A percentile compares a stretch with the other conserved stretches of the same genome.
Conservation (phyloP, 2,888 invertebrate species). For the Lithophane semibrunnea region DNA sequence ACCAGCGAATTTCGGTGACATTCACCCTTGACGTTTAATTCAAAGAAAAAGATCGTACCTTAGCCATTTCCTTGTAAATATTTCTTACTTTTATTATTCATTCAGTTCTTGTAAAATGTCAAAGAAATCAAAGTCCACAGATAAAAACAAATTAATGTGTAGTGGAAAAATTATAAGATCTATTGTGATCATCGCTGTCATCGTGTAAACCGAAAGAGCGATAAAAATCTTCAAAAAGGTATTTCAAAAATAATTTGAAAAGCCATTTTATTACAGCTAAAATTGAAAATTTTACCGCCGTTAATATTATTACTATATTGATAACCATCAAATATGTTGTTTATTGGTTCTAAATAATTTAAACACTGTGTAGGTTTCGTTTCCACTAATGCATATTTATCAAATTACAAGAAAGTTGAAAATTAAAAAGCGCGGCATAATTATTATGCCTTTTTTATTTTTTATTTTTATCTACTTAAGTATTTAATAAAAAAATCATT, state of each 20-base stretch:
- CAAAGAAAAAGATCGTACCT: slow-evolving; percentile 13
- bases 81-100: not conserved
- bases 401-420: not conserved
- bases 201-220: not conserved
- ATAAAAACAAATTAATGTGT: slow-evolving; percentile 7
- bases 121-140: slow-evolving; percentile 32
- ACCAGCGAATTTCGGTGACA: no score
- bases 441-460: no score
- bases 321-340: slow-evolving; percentile 3
- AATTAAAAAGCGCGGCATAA: not conserved
- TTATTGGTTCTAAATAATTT: not conserved
- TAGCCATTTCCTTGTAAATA: slow-evolving; percentile 23
- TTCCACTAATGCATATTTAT: not conserved
- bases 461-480: no score
- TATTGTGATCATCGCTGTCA: not conserved
- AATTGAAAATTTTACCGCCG: not conserved
- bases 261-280: not conserved
- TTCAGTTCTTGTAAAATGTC: slow-evolving; percentile 24
- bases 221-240: not conserved
- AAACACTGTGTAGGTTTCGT: not conserved
- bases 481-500: no score
- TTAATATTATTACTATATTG: not conserved
- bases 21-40: not conserved
- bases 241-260: not conserved
- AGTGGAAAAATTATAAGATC: no score